Conservation (phyloP, 2,888 invertebrate species). For the Diogma glabrata region DNA sequence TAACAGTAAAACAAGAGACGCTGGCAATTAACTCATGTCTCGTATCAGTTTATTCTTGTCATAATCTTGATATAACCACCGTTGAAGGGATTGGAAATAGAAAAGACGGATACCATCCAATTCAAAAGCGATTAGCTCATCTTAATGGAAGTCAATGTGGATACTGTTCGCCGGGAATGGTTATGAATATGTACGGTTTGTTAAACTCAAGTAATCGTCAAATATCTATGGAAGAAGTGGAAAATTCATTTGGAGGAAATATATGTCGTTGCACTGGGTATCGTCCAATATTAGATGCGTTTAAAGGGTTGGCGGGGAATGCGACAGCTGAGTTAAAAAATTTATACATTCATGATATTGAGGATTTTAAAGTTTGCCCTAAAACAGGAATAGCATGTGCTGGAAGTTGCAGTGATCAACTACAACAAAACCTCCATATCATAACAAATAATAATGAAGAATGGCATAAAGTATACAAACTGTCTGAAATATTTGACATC, state of each 20-base stretch:
- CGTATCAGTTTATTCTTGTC: slow-evolving; percentile 46
- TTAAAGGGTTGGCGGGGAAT: slow-evolving; percentile 41
- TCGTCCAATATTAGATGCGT: slow-evolving; percentile 42
- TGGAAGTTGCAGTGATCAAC: slow-evolving; percentile 11
- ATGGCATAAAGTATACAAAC: slow-evolving; percentile 41
- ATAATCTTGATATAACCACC: slow-evolving; percentile 51
- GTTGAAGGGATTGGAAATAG: slow-evolving; percentile 54
- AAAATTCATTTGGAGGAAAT: slow-evolving; percentile 52
- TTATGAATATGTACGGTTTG: slow-evolving; percentile 53
- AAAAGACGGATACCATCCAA: slow-evolving; percentile 46
- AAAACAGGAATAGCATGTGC: slow-evolving; percentile 22
- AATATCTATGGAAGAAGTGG: slow-evolving; percentile 43
- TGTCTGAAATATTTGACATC: slow-evolving; percentile 41
- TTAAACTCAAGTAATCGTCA: slow-evolving; percentile 33
- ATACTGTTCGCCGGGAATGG: slow-evolving; percentile 59
- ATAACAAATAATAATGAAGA: slow-evolving; percentile 28
- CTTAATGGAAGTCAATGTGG: slow-evolving; percentile 57
- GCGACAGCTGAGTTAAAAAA: slow-evolving; percentile 26
- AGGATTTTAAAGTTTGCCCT: slow-evolving; percentile 32
- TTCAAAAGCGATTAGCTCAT: slow-evolving; percentile 45
- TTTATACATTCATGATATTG: slow-evolving; percentile 33
- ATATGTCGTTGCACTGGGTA: slow-evolving; percentile 56
- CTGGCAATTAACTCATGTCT: too few relatives aligned
- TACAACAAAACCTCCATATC: slow-evolving; percentile 29
- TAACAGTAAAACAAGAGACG: too few relatives aligned